Evolutionary conservation across 2,797 vertebrate genomes (phyloP), one percentile per base, ranked within the genome.

Genomic region (Urosaurus nigricauda): DNA sequence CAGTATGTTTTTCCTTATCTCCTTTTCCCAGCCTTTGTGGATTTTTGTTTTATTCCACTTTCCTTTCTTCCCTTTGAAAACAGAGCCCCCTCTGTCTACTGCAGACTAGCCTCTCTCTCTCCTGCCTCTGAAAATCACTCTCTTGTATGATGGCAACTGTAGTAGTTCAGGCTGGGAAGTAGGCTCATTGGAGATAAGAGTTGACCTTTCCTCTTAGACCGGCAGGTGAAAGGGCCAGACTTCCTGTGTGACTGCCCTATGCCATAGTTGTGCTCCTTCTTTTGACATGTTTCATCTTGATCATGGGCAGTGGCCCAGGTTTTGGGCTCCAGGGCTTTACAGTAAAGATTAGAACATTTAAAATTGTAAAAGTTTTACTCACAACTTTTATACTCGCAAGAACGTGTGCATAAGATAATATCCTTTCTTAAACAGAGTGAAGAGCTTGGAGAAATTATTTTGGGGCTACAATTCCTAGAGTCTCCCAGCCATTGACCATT

Each of bases 91-190:
- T 43, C 79, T 60, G 32, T 84, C 12, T 68, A 32, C 60, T 40
- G 47, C 24, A 29, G 2, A 68, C 65, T 29, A 32, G 8, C 7
- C 32, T 40, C 8, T 4, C 60, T 65, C 58, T 26, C 53, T 65
- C 58, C 43, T 47, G 51, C 5, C 51, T 58, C 40, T 81, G 70
- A 56, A 71, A 60, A 65, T 47, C 13, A 9, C 51, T 26, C 84
- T 35, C 63, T 83, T 78, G 47, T 77, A 63, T 71, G 53, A 51
- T 71, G n/a, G 84, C 79, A 88, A 84, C 79, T 88, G 79, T 71
- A 60, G 63, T 75, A 26, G 32, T 60, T 77, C 60, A 60, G 19
- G 47, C 0, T 83, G 60, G 92, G 91, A 89, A 79, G 56, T 73
- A 4, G 2, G 56, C 40, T 53, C 35, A 14, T 0, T 0, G 60